Conservation (phyloP, 2,888 invertebrate species). For the Cheiracanthium punctorium region DNA sequence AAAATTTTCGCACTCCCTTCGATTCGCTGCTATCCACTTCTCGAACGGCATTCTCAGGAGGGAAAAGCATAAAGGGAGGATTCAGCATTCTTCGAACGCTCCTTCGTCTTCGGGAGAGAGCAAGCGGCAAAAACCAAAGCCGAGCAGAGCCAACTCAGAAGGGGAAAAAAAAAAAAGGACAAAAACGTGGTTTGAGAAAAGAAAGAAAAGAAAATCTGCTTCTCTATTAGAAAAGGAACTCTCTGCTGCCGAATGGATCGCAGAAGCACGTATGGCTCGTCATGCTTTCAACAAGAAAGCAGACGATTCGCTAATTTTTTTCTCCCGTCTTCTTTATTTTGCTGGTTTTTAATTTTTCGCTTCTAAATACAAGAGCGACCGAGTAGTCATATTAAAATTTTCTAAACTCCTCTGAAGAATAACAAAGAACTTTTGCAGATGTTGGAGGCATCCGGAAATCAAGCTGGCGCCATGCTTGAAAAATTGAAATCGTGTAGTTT, state of each 20-base stretch:
- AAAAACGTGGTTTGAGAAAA: neutral
- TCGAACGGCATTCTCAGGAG: neutral
- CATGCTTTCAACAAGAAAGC: slow-evolving; percentile 4
- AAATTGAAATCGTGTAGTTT: too few relatives aligned
- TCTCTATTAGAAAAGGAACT: slow-evolving; percentile 15
- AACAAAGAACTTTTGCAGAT: neutral
- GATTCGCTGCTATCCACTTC: slow-evolving; percentile 7
- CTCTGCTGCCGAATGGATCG: neutral
- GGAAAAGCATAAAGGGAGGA: neutral
- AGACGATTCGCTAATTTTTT: neutral
- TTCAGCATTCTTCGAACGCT: slow-evolving; percentile 20
- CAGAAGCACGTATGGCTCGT: neutral
- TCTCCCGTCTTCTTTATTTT: too few relatives aligned
- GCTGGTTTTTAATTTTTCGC: neutral
- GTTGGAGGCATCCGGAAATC: neutral
- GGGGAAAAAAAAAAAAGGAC: neutral
- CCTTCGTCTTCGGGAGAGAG: neutral
- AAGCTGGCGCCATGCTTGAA: neutral
- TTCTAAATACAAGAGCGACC: neutral
- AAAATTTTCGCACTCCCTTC: neutral
- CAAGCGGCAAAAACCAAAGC: slow-evolving; percentile 13
- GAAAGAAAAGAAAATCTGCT: neutral
- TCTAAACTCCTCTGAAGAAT: neutral
- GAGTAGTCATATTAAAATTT: slow-evolving; percentile 2
- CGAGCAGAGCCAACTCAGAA: neutral